Base-by-base conservation (phyloP, 2,888 invertebrate species). In the Tipula helvola region DNA sequence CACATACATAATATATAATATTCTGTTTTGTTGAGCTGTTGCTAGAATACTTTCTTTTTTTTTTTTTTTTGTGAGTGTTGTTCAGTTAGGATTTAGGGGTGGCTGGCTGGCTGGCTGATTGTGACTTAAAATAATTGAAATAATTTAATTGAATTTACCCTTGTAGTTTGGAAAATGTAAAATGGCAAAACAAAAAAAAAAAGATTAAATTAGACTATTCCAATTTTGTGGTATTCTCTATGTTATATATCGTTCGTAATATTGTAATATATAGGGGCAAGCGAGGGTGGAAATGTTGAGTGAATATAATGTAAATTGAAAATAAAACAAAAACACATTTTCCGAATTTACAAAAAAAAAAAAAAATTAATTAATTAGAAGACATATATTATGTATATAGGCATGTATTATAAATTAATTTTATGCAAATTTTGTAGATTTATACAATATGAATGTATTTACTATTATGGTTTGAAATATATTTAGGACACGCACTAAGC, bases 91-190 rank as follows among this genome's bases (percentile, higher is more conserved):
- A 71, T 71, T 71, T 28, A 71, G 71, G 71, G 71, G 71, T 71
- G 71, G 71, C 71, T 71, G 71, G 71, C 71, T 71, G 71, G 71
- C 71, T 71, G 71, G 71, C 28, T 71, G 71, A 71, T 71, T 71
- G 71, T 71, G 71, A 71, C 71, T 71, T 71, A 71, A 71, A 71
- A 71, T 71, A 71, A 71, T 71, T 71, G 71, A 71, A 71, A 71
- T 71, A 71, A 71, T 71, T 71, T 71, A 71, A 71, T 71, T 71
- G 71, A 71, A 71, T 71, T 71, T 71, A 71, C 71, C 71, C 71
- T 71, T 71, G 71, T 71, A 71, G 71, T 71, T 71, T 71, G 71
- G 71, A 71, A 71, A 71, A 71, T 71, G 71, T 71, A 71, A 71
- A 71, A 71, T 71, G 71, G 71, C 71, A 71, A 71, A 71, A 71